phyloP scores from a whole-genome alignment of 2,888 invertebrate species.

The Limnephilus marmoratus region DNA sequence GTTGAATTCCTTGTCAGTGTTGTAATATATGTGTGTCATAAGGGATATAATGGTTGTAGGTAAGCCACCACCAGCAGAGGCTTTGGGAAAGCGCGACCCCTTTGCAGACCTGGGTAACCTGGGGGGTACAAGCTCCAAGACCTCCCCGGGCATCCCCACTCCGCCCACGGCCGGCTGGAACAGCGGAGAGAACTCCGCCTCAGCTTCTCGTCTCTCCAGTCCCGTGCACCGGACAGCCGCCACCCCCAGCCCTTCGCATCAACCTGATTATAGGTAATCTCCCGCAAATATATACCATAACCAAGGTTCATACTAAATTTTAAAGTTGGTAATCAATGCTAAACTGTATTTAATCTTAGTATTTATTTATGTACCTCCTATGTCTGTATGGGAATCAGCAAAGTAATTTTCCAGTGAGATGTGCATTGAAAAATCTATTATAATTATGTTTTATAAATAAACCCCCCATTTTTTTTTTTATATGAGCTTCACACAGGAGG shows the following conservation, averaged over 20 bases:
- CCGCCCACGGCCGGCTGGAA: constrained; percentile 62
- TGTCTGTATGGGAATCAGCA: too few species aligned
- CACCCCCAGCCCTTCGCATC: constrained; percentile 73
- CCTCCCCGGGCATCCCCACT: constrained; percentile 17
- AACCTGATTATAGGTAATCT: constrained; percentile 74
- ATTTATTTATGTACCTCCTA: too few species aligned
- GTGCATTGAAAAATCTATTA: too few species aligned
- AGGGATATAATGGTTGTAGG: constrained; percentile 66
- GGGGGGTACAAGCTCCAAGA: constrained; percentile 7
- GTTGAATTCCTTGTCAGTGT: constrained; percentile 68
- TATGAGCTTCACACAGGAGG: too few species aligned
- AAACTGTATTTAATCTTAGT: too few species aligned
- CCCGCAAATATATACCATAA: not conserved
- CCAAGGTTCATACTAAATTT: not conserved
- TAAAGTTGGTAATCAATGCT: not conserved
- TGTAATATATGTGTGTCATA: not conserved
- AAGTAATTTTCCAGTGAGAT: too few species aligned
- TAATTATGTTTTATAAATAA: too few species aligned
- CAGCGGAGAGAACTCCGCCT: constrained; percentile 62
- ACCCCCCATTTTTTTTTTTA: too few species aligned
- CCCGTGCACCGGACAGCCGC: constrained; percentile 67
- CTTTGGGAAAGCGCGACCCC: constrained; percentile 79
- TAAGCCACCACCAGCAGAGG: constrained; percentile 73
- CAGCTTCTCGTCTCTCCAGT: constrained; percentile 60
- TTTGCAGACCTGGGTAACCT: constrained; percentile 83